phyloP scores from a whole-genome alignment of 2,888 invertebrate species.

The Pandemis corylana region DNA sequence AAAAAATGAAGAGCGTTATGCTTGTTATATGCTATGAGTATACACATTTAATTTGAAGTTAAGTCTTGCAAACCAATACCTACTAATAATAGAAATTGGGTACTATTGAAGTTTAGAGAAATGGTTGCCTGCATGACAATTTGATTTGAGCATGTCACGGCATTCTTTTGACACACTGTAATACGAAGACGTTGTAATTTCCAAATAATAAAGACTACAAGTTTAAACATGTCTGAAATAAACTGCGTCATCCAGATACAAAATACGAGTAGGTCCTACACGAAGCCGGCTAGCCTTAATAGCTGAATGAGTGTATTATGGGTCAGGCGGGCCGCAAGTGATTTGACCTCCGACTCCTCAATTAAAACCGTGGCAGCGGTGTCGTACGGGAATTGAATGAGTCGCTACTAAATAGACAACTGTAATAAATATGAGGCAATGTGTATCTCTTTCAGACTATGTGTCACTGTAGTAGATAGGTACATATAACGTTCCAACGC shows the following conservation, averaged over 20 bases:
- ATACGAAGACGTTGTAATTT: no score
- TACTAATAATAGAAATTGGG: no score
- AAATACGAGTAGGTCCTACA: slow-evolving; percentile 17
- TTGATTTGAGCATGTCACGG: no score
- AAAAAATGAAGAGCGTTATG: no score
- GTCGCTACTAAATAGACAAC: slow-evolving; percentile 40
- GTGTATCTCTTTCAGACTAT: slow-evolving; percentile 38
- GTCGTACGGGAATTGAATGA: slow-evolving; percentile 50
- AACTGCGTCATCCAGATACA: slow-evolving; percentile 2
- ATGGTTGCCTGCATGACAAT: no score
- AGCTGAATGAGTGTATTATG: slow-evolving; percentile 29
- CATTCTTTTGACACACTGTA: no score
- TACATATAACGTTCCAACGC: slow-evolving; percentile 14
- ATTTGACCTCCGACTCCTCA: slow-evolving; percentile 82
- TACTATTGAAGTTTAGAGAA: no score
- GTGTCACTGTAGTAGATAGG: slow-evolving; percentile 27
- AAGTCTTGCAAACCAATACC: no score
- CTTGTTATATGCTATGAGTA: no score
- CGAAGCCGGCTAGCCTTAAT: slow-evolving; percentile 34
- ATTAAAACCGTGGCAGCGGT: slow-evolving; percentile 75
- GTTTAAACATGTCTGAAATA: slow-evolving; percentile 5
- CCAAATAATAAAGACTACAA: not conserved
- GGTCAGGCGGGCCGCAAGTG: slow-evolving; percentile 70
- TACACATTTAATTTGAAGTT: no score
- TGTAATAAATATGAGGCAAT: slow-evolving; percentile 41